Evolutionary conservation across 2,113 vertebrate species (phyloP).

Genomic region (Pristiophorus japonicus): DNA sequence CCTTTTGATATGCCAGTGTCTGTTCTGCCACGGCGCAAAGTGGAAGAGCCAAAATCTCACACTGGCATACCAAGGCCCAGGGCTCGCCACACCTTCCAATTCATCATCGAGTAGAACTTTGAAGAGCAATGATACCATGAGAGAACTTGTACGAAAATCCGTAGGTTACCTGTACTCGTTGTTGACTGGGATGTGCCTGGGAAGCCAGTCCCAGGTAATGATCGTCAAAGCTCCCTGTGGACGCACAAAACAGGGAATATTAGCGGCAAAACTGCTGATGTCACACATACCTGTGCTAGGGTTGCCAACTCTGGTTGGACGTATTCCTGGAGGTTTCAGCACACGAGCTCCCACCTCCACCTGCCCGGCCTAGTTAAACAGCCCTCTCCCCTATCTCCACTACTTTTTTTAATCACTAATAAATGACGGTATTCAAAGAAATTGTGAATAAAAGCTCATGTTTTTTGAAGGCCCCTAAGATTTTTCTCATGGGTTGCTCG

Average conservation of each 20-base stretch:
- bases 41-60: not conserved
- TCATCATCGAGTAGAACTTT: not conserved
- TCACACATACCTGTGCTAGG: conserved; percentile 22
- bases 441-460: not conserved
- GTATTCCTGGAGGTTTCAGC: not conserved
- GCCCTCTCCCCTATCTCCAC: not conserved
- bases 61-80: not conserved
- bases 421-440: not conserved
- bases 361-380: not conserved
- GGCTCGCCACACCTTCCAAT: not conserved
- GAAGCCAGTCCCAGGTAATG: conserved; percentile 35
- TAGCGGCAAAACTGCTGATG: conserved; percentile 23
- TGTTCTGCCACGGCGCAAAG: not conserved
- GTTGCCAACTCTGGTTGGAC: conserved; percentile 17
- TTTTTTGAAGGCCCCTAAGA: not conserved
- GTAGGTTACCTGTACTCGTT: conserved; percentile 26
- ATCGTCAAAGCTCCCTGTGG: conserved; percentile 37
- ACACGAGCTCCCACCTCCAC: not conserved
- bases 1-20: not conserved
- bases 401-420: not conserved
- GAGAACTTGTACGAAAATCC: conserved; percentile 26
- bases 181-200: conserved; percentile 33
- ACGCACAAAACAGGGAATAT: conserved; percentile 33
- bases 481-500: not conserved
- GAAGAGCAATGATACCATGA: conserved; percentile 11